These are phyloP conservation scores for Aythya baeri DNA, from an alignment of 2,113 vertebrate species.

Conservation along the genomic window DNA sequence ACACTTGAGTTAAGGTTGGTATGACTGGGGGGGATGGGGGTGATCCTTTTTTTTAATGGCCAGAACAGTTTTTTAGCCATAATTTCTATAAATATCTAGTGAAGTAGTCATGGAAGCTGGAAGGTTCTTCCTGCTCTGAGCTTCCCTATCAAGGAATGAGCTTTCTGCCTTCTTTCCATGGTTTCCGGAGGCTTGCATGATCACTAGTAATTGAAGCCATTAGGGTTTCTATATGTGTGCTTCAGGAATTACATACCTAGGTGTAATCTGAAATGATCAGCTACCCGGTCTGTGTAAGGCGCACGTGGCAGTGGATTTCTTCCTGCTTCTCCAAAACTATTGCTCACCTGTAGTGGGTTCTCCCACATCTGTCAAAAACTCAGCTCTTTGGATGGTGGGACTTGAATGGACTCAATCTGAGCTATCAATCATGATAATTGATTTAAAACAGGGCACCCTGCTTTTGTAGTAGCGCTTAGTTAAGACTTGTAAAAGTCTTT, in stretches of 20 bases:
- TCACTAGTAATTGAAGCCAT: neutral
- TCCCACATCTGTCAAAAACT: neutral
- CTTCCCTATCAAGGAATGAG: neutral
- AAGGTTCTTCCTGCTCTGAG: neutral
- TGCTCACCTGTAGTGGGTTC: neutral
- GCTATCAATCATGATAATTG: rapidly evolving
- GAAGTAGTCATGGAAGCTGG: rapidly evolving
- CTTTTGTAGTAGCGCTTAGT: neutral
- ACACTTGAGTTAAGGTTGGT: neutral
- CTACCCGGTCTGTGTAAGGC: neutral
- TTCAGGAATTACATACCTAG: neutral
- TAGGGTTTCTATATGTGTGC: constrained; percentile 9
- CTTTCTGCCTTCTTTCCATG: neutral
- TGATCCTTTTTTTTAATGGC: rapidly evolving
- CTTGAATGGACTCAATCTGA: neutral
- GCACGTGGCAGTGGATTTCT: neutral
- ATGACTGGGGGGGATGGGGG: neutral
- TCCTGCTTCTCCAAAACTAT: neutral
- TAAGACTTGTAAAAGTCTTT: neutral
- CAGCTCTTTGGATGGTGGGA: neutral
- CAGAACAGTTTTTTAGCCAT: neutral
- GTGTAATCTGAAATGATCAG: neutral
- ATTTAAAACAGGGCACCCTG: neutral
- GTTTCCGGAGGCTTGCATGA: neutral
- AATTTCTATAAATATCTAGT: neutral